phyloP scores from a whole-genome alignment of 2,888 invertebrate genomes.

The Liposcelis brunnea region DNA sequence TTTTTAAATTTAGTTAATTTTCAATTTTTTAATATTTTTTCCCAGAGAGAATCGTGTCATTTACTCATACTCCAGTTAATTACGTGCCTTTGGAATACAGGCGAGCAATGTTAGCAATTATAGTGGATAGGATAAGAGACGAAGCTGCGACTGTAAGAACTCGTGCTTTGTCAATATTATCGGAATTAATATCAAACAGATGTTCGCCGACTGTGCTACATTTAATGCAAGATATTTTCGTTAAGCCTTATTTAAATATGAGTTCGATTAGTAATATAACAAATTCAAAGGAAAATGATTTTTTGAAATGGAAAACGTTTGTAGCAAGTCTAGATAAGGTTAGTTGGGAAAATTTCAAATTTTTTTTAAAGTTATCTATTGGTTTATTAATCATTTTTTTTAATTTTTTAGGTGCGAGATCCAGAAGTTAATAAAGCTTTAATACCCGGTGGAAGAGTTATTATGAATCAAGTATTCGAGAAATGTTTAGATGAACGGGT shows the following conservation, averaged over 20 bases:
- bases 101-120: conserved; percentile 1
- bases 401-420: conserved; percentile 1
- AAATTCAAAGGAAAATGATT: neutral
- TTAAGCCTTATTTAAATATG: neutral
- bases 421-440: neutral
- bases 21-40: too few species aligned
- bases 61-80: neutral
- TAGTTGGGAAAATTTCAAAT: neutral
- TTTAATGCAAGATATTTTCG: neutral
- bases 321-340: conserved; percentile 1
- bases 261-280: neutral
- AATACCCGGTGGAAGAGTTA: neutral
- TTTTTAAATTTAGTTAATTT: too few species aligned
- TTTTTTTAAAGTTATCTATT: too few species aligned
- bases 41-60: neutral
- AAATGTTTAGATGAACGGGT: neutral
- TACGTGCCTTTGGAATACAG: conserved; percentile 7
- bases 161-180: neutral
- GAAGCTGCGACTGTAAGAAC: neutral
- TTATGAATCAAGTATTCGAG: neutral
- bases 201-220: neutral
- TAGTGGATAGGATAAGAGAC: conserved; percentile 4
- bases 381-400: neutral
- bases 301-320: conserved; percentile 1
- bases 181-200: neutral